Percentiles rank a stretch among this genome's conserved stretches.
Conservation (phyloP, 2,888 invertebrate genomes). For the Drosophila paramelanica region DNA sequence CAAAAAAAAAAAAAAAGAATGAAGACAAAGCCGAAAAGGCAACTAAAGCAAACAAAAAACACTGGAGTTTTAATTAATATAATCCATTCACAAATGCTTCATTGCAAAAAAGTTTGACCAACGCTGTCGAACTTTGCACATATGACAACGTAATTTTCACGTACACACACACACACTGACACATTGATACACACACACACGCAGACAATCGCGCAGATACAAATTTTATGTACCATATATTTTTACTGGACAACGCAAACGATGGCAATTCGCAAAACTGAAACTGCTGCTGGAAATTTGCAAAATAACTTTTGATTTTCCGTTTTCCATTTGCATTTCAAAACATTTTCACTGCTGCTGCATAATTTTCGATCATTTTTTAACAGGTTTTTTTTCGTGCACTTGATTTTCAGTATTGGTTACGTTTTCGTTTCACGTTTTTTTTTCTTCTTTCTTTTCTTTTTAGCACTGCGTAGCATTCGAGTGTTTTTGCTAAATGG, state of each 20-base stretch:
- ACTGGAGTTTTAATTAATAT: constrained; percentile 2
- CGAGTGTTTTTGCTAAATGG: constrained; percentile 45
- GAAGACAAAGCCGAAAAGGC: constrained; percentile 11
- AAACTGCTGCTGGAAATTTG: constrained; percentile 42
- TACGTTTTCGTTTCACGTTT: constrained; percentile 33
- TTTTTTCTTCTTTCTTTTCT: constrained; percentile 18
- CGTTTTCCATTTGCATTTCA: constrained; percentile 37
- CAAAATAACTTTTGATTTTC: constrained; percentile 45
- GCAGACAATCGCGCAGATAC: constrained; percentile 50
- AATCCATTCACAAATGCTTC: constrained; percentile 28
- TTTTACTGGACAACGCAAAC: constrained; percentile 60
- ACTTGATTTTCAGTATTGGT: constrained; percentile 40
- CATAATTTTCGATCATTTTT: constrained; percentile 19
- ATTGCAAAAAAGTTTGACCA: constrained; percentile 30
- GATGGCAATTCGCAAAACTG: constrained; percentile 46
- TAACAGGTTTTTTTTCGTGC: constrained; percentile 44
- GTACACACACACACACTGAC: constrained; percentile 34
- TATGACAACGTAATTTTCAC: constrained; percentile 77
- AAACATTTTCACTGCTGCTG: constrained; percentile 52
- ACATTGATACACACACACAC: background rate
- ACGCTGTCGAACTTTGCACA: constrained; percentile 67
- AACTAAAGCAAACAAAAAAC: constrained; percentile 3
- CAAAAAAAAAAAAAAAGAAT: background rate
- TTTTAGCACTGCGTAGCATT: constrained; percentile 31
- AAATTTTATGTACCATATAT: constrained; percentile 77